Conservation (phyloP, 2,888 invertebrate species). For the Lamellibrachia satsuma region DNA sequence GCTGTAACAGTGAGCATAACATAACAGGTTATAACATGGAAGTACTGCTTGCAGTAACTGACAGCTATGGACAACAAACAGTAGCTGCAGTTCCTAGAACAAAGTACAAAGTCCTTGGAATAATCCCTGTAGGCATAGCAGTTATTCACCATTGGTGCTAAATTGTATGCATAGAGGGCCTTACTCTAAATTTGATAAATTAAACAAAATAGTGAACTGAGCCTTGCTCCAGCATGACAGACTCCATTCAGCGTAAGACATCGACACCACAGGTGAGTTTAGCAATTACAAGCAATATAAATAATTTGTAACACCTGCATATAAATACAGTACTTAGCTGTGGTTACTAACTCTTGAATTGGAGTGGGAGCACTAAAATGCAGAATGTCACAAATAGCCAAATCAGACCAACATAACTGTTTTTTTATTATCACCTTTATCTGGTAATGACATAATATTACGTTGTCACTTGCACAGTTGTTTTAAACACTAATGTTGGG, state of each 20-base stretch:
- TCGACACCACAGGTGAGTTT: not conserved
- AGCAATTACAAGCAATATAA: not conserved
- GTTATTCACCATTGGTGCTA: not conserved
- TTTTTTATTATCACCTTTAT: not conserved
- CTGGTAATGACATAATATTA: not conserved
- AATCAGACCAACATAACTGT: not conserved
- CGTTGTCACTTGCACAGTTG: not conserved
- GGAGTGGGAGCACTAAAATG: not conserved
- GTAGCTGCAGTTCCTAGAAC: not conserved
- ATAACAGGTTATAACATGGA: too few relatives aligned
- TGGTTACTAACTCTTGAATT: not conserved
- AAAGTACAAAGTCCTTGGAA: not conserved
- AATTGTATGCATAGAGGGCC: not conserved
- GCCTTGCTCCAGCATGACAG: not conserved
- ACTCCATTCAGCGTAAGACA: not conserved
- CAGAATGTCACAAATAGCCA: not conserved
- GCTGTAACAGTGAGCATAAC: too few relatives aligned
- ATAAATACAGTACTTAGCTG: not conserved
- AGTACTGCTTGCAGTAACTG: too few relatives aligned
- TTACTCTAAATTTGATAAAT: not conserved
- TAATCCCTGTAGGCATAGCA: not conserved
- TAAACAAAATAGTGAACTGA: not conserved
- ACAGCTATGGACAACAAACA: not conserved
- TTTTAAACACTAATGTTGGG: not conserved
- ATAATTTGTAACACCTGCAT: not conserved